Conservation (phyloP, 2,113 vertebrate species). For the Rhabdomys dilectus region DNA sequence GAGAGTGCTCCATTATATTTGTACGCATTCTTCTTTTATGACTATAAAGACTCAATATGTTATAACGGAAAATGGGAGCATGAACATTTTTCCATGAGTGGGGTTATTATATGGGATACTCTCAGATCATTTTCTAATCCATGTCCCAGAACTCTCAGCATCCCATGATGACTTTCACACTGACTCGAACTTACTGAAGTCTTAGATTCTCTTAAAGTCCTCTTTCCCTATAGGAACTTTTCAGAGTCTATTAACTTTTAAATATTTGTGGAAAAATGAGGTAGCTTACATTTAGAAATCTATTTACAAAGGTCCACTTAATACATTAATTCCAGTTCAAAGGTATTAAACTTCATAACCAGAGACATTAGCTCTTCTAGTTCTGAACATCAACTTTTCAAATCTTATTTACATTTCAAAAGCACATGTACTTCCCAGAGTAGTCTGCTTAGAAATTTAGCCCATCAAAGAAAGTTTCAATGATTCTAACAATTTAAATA, state of each 20-base stretch:
- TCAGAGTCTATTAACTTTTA: background rate
- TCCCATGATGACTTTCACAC: background rate
- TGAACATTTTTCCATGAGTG: background rate
- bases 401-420: conserved; percentile 15
- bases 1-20: background rate
- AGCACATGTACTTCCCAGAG: background rate
- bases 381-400: background rate
- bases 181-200: background rate
- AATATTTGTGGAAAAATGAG: background rate
- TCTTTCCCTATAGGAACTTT: background rate
- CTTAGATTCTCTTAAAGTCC: background rate
- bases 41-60: background rate
- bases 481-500: background rate
- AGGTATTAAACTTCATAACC: background rate
- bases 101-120: background rate
- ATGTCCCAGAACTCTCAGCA: background rate
- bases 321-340: background rate
- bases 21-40: background rate
- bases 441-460: background rate
- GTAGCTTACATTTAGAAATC: background rate
- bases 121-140: background rate
- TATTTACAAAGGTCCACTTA: background rate
- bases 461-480: background rate
- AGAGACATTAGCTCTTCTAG: background rate
- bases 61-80: background rate